Evolutionary conservation across 2,113 vertebrate genomes (phyloP).

Genomic region (Pomatorhinus ruficollis): DNA sequence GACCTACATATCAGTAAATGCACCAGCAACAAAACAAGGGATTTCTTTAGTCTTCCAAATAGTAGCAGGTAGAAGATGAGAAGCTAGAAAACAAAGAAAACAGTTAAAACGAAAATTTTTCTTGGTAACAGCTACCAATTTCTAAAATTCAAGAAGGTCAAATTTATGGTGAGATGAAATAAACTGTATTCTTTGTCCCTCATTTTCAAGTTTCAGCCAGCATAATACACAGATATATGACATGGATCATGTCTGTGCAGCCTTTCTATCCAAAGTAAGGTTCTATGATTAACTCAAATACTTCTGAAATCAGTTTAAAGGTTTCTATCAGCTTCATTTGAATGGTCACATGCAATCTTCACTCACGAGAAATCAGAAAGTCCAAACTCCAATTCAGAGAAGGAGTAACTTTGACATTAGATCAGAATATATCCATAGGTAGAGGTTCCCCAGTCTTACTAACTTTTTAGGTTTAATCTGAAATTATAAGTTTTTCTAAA

Average conservation of each 20-base stretch:
- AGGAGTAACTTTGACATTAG: not conserved
- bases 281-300: not conserved
- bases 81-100: not conserved
- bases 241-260: accelerated
- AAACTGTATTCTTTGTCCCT: not conserved
- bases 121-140: not conserved
- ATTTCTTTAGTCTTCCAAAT: not conserved
- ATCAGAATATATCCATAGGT: not conserved
- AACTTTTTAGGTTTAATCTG: not conserved
- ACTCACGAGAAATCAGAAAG: not conserved
- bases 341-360: not conserved
- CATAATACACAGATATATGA: accelerated
- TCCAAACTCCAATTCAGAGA: not conserved
- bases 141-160: not conserved
- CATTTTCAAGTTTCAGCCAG: not conserved
- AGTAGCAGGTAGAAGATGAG: not conserved
- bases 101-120: not conserved
- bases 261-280: not conserved
- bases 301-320: not conserved
- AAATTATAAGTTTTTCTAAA: not conserved
- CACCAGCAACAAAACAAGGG: not conserved
- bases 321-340: not conserved
- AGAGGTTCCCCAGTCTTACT: not conserved
- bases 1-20: not conserved
- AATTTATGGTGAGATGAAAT: not conserved